These are phyloP conservation scores for Itoplectis maculator DNA, from an alignment of 2,888 invertebrate species.

Conservation along the genomic window DNA sequence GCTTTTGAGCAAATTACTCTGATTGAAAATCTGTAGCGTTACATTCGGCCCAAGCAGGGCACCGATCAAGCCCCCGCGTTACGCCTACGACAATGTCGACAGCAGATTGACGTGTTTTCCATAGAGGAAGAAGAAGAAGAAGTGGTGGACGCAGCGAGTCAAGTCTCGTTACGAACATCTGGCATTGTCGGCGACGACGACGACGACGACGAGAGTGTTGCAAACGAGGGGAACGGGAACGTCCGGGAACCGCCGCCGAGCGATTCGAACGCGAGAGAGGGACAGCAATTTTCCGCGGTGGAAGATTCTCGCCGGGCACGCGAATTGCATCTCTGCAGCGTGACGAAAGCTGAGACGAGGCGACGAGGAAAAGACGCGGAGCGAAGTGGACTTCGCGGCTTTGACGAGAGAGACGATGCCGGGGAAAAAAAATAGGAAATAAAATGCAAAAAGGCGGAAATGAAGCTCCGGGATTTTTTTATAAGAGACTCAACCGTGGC, in stretches of 20 bases:
- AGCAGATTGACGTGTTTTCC: too few relatives aligned
- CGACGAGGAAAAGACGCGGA: constrained; percentile 7
- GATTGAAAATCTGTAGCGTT: too few relatives aligned
- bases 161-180: constrained; percentile 50
- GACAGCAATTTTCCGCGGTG: constrained; percentile 55
- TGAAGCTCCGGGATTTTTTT: constrained; percentile 31
- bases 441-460: neutral
- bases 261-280: constrained; percentile 63
- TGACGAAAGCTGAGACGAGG: constrained; percentile 57
- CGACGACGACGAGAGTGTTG: constrained; percentile 16
- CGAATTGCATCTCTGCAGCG: constrained; percentile 57
- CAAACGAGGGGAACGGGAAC: constrained; percentile 58
- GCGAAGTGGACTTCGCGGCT: too few relatives aligned
- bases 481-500: constrained; percentile 33
- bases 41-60: too few relatives aligned
- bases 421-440: neutral
- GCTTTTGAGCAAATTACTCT: too few relatives aligned
- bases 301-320: constrained; percentile 17
- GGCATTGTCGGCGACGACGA: constrained; percentile 38
- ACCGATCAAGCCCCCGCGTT: too few relatives aligned
- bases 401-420: neutral
- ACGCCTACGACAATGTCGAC: too few relatives aligned
- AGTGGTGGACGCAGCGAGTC: neutral
- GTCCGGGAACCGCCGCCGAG: too few relatives aligned
- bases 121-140: neutral